These are phyloP conservation scores for Drosophila arawakana DNA, from an alignment of 1,140 invertebrate genomes.

Conservation along the genomic window DNA sequence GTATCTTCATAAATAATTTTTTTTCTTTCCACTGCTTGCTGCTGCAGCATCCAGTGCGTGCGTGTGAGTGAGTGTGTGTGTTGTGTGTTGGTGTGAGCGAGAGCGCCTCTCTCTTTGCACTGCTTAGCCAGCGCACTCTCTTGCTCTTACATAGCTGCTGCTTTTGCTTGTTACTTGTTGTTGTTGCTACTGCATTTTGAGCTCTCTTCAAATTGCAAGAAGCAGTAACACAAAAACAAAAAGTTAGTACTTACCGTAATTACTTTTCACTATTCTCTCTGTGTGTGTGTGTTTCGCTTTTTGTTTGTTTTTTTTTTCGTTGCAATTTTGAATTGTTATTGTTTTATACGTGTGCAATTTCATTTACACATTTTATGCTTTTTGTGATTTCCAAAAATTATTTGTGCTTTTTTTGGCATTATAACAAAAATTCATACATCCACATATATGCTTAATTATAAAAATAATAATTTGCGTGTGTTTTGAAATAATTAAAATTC, in stretches of 20 bases:
- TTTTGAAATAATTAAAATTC: conserved; percentile 42
- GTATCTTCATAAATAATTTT: neutral
- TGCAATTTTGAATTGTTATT: conserved; percentile 36
- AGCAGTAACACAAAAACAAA: conserved; percentile 20
- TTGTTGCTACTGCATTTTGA: conserved; percentile 20
- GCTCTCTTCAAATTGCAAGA: conserved; percentile 27
- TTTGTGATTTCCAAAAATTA: neutral
- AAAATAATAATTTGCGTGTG: conserved; percentile 14
- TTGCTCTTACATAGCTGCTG: conserved; percentile 12
- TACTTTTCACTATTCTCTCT: conserved; percentile 24
- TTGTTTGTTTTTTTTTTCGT: conserved; percentile 2
- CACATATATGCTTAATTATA: conserved; percentile 16
- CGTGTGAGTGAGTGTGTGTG: conserved; percentile 10
- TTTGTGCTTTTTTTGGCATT: conserved; percentile 17
- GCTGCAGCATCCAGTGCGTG: conserved; percentile 29
- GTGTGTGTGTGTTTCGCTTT: conserved; percentile 26
- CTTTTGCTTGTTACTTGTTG: conserved; percentile 14
- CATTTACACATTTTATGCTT: neutral
- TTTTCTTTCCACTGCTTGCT: conserved; percentile 12
- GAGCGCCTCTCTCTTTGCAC: neutral
- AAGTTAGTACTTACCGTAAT: conserved; percentile 47
- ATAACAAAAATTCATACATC: conserved; percentile 4
- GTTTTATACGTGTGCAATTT: conserved; percentile 19
- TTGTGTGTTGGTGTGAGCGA: conserved; percentile 6
- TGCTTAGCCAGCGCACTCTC: conserved; percentile 21